Percentiles rank a stretch among this genome's conserved stretches.
Evolutionary conservation across 2,113 vertebrate genomes (phyloP).

Genomic region (Psilopogon haemacephalus): DNA sequence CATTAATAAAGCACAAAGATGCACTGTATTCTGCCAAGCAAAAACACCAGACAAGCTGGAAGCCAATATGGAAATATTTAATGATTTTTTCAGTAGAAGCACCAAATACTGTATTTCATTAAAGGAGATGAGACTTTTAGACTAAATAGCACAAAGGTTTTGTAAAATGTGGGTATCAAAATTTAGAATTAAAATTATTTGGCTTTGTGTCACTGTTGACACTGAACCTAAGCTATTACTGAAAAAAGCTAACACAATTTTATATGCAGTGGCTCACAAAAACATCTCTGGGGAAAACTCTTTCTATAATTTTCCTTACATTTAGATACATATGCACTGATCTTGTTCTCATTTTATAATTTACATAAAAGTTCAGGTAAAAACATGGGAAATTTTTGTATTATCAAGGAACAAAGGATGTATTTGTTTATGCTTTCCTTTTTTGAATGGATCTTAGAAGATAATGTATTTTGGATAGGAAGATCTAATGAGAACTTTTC

Average conservation of each 20-base stretch:
- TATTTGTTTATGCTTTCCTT: background rate
- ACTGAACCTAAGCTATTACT: background rate
- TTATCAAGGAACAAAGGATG: background rate
- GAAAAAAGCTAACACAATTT: background rate
- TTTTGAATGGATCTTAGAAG: background rate
- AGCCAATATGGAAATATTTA: slow-evolving; percentile 72
- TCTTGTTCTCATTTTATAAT: background rate
- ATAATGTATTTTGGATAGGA: background rate
- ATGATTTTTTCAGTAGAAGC: slow-evolving; percentile 45
- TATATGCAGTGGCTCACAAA: background rate
- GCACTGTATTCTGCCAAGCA: slow-evolving; percentile 66
- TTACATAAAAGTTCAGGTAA: background rate
- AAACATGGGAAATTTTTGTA: background rate
- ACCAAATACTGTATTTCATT: slow-evolving; percentile 63
- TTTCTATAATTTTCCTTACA: background rate
- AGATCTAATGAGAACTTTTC: background rate
- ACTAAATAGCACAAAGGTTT: slow-evolving; percentile 2
- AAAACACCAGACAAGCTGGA: slow-evolving; percentile 69
- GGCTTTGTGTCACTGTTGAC: background rate
- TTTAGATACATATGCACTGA: background rate
- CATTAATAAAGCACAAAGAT: slow-evolving; percentile 73
- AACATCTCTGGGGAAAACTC: background rate
- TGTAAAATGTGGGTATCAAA: background rate
- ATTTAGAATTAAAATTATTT: slow-evolving; percentile 32
- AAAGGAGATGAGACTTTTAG: slow-evolving; percentile 30